Evolutionary conservation across 2,797 vertebrate genomes (phyloP), one percentile per base, ranked within the genome.

Genomic region (Trematomus bernacchii): DNA sequence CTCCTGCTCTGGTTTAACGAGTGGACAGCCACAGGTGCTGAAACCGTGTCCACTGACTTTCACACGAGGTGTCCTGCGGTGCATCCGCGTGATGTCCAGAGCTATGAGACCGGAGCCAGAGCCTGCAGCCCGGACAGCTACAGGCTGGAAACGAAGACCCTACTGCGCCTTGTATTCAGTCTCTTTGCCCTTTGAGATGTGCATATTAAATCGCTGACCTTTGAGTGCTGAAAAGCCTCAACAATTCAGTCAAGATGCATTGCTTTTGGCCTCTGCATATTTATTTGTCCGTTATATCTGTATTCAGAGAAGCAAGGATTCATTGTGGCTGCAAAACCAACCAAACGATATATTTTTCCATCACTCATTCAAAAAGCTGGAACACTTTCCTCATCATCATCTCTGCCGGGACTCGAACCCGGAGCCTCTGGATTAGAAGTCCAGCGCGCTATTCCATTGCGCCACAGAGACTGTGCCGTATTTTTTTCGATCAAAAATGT

Each of bases 381-480:
- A 1, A 1, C 3, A 10, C 4, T 90, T 94, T 92, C 88, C 95
- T 95, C 93, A 1, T 51, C 93, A 1, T 51, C 97, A 99, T 99
- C 98, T 99, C 98, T 99, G 98, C 98, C 98, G 98, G 98, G 98
- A 99, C 98, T 99, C 98, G 98, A 99, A 99, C 98, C 98, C 98
- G 97, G 97, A 99, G 98, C 98, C 98, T 99, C 98, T 99, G 98
- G 98, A 99, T 99, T 99, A 99, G 98, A 99, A 99, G 98, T 99
- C 98, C 97, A 99, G 97, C 97, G 97, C 97, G 98, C 98, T 98
- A 97, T 97, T 98, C 97, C 98, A 99, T 99, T 99, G 98, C 97
- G 97, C 97, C 98, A 99, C 98, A 99, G 98, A 99, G 98, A 99
- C 97, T 92, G 94, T 94, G 95, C 91, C 92, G 82, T 79, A 3